These are phyloP conservation scores for Dorcus parallelipipedus DNA, from an alignment of 2,888 invertebrate species.

Conservation along the genomic window DNA sequence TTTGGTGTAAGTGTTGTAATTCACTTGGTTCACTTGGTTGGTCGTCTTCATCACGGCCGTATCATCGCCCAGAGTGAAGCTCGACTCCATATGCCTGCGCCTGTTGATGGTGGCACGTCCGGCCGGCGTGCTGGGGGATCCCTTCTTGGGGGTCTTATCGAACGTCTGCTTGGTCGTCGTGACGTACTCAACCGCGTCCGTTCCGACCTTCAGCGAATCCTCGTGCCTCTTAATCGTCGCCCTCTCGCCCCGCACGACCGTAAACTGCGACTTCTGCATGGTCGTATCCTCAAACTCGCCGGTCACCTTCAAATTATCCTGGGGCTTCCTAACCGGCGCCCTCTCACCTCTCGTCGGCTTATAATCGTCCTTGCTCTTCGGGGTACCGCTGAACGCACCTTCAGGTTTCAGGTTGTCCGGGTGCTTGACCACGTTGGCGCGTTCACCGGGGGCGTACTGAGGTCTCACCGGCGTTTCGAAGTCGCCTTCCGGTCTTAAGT, in stretches of 20 bases:
- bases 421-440: conserved; percentile 55
- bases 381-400: conserved; percentile 51
- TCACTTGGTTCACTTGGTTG: conserved; percentile 57
- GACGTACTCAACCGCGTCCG: conserved; percentile 53
- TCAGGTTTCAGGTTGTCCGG: conserved; percentile 61
- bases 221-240: conserved; percentile 51
- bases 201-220: conserved; percentile 52
- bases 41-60: conserved; percentile 54
- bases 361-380: conserved; percentile 49
- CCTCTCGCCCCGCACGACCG: conserved; percentile 50
- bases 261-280: conserved; percentile 49
- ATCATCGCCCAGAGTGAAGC: conserved; percentile 61
- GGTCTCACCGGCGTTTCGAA: conserved; percentile 49
- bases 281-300: conserved; percentile 52
- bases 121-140: conserved; percentile 45
- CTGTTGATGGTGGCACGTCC: conserved; percentile 53
- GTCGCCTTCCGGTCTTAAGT: conserved; percentile 52
- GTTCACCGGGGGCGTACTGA: conserved; percentile 51
- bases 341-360: conserved; percentile 49
- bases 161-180: conserved; percentile 53
- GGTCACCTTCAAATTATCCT: conserved; percentile 57
- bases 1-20: conserved; percentile 32
- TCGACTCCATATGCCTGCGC: conserved; percentile 64
- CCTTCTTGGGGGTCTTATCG: conserved; percentile 56
- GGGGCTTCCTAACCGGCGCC: conserved; percentile 53